Conservation (phyloP, 1,140 invertebrate species). For the Polypedilum pembai region DNA sequence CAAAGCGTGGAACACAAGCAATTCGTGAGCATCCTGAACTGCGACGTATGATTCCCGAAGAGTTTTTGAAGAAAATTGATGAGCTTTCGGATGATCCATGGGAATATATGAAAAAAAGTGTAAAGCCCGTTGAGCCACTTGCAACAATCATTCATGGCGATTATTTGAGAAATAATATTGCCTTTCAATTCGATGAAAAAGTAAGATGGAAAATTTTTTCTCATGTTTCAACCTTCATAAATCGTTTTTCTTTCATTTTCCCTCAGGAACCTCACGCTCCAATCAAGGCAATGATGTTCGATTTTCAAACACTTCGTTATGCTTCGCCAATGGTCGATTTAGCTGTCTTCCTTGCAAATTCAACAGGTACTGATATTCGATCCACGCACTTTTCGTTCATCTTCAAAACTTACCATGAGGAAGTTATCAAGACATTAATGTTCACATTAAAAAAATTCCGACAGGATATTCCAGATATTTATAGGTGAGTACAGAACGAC, state of each 20-base stretch:
- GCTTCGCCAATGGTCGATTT: conserved; percentile 42
- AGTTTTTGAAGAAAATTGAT: conserved; percentile 34
- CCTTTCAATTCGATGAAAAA: conserved; percentile 33
- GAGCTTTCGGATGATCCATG: conserved; percentile 32
- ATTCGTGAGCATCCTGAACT: conserved; percentile 30
- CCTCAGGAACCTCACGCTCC: conserved; percentile 32
- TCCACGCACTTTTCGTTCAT: conserved; percentile 36
- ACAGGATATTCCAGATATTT: conserved; percentile 6
- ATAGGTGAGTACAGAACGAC: not conserved
- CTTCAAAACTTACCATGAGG: conserved; percentile 37
- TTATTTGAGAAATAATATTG: conserved; percentile 41
- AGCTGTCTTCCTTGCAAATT: conserved; percentile 35
- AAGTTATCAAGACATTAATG: conserved; percentile 33
- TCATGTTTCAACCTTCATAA: not conserved
- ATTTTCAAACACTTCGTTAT: conserved; percentile 39
- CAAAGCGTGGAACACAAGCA: conserved; percentile 30
- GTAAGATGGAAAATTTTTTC: not conserved
- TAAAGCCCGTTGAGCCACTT: conserved; percentile 37
- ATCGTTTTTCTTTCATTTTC: not conserved
- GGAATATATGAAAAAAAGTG: conserved; percentile 33
- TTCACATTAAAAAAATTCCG: not conserved
- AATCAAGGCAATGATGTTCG: conserved; percentile 40
- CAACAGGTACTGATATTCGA: conserved; percentile 36
- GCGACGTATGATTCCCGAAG: conserved; percentile 33
- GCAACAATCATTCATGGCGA: conserved; percentile 40